phyloP scores from a whole-genome alignment of 2,113 vertebrate species.

The Protobothrops mucrosquamatus region DNA sequence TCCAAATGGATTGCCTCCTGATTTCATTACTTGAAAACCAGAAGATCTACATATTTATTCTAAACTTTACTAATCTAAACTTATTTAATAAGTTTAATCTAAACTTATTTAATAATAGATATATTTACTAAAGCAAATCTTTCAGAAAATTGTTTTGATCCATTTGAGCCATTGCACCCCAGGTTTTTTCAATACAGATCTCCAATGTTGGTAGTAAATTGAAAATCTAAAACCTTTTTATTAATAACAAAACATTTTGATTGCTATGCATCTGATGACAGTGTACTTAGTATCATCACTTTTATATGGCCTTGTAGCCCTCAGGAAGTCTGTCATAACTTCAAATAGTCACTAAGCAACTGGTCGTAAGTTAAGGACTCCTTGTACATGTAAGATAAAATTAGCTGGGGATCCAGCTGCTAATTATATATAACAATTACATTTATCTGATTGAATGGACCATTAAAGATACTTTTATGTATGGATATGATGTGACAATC shows the following conservation, averaged over 20 bases:
- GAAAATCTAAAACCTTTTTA: not conserved
- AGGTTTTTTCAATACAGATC: not conserved
- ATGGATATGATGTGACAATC: not conserved
- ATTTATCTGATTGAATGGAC: not conserved
- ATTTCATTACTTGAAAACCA: conserved; percentile 11
- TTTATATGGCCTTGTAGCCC: not conserved
- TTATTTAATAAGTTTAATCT: not conserved
- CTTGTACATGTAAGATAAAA: not conserved
- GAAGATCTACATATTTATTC: not conserved
- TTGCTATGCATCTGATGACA: not conserved
- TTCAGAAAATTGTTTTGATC: not conserved
- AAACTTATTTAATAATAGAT: not conserved
- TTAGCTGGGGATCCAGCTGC: not conserved
- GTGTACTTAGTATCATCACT: not conserved
- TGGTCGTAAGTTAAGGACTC: not conserved
- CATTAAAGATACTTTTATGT: not conserved
- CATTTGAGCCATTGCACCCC: not conserved
- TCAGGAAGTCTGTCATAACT: not conserved
- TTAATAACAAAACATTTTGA: not conserved
- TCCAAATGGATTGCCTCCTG: not conserved
- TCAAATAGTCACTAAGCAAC: not conserved
- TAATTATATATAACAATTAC: accelerated
- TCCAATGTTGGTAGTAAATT: not conserved
- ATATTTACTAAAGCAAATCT: not conserved
- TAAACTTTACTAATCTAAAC: too few species aligned